Base-by-base conservation (phyloP, 2,113 vertebrate genomes). In the Porphyrio hochstetteri region DNA sequence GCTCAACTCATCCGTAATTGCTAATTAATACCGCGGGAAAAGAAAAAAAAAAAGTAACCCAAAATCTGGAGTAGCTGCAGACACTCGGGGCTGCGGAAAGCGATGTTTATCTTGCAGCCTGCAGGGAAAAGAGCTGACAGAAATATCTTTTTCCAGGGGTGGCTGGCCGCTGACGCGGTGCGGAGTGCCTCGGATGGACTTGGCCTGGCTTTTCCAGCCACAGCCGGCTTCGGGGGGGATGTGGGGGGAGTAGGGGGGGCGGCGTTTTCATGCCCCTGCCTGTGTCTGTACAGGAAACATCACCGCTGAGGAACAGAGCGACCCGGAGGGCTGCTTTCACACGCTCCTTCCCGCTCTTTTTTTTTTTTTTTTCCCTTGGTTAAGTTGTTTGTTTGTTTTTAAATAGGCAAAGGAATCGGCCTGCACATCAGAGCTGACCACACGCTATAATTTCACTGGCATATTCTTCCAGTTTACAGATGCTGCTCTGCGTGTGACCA, bases 221-320 rank as follows among this genome's bases (percentile, higher is more conserved):
- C 72, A 75, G 35, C 27, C 53, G 27, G 9, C 74, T 92, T 40
- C 77, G 86, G 86, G 3, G 67, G 59, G 79, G n/a, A n/a, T n/a
- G 75, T 85, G 75, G 75, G 88, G 40, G 40, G 40, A n/a, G 40
- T 42, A n/a, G 23, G 52, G 67, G 69, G 79, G 67, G 88, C 14
- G 79, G 88, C 2, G 56, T 84, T 84, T 86, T 60, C n/a, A 50
- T 90, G 60, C 83, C 86, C 77, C 59, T 13, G 68, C n/a, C 82
- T 72, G 61, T 60, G 70, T 80, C 84, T 94, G 85, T 64, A 70
- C 94, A 96, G 95, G 92, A 93, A 97, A 93, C 94, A 60, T 97
- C 90, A 88, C 55, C n/a, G 16, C 81, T 44, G 88, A 59, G 76
- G 59, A 94, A 7, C 59, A 78, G 63, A 46, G 81, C 21, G 70